A percentile compares a stretch with the other conserved stretches of the same genome.
phyloP scores from a whole-genome alignment of 2,797 vertebrate species.

The Chiloscyllium punctatum region DNA sequence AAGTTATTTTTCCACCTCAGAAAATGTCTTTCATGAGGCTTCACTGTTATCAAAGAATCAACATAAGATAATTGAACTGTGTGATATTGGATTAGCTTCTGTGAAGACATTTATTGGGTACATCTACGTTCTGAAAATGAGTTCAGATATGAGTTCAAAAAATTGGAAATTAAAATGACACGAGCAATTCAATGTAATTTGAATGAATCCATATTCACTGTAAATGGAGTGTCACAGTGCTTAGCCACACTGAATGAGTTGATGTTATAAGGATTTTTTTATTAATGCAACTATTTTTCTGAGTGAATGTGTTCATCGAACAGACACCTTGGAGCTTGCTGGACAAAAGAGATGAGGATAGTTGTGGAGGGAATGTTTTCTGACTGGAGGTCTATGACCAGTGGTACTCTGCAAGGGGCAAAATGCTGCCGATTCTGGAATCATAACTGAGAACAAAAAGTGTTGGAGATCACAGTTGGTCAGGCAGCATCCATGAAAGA shows the following conservation, averaged over 20 bases:
- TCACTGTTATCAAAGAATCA: conserved; percentile 17
- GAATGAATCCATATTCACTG: background rate
- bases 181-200: background rate
- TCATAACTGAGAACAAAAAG: no score
- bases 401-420: no score
- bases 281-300: background rate
- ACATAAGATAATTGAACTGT: background rate
- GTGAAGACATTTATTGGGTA: background rate
- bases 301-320: no score
- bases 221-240: background rate
- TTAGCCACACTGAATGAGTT: background rate
- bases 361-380: no score
- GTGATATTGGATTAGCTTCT: background rate
- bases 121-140: background rate
- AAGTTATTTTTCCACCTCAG: background rate
- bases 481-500: no score
- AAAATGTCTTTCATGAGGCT: background rate
- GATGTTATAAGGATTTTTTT: background rate
- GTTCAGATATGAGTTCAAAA: background rate
- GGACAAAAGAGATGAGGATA: no score
- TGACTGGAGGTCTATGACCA: no score
- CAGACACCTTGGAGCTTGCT: no score
- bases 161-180: conserved; percentile 14
- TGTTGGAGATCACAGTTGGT: no score
- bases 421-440: no score